Percentiles rank a stretch among this genome's conserved stretches.
Evolutionary conservation across 2,797 vertebrate genomes (phyloP).

Genomic region (Melanitta fusca): DNA sequence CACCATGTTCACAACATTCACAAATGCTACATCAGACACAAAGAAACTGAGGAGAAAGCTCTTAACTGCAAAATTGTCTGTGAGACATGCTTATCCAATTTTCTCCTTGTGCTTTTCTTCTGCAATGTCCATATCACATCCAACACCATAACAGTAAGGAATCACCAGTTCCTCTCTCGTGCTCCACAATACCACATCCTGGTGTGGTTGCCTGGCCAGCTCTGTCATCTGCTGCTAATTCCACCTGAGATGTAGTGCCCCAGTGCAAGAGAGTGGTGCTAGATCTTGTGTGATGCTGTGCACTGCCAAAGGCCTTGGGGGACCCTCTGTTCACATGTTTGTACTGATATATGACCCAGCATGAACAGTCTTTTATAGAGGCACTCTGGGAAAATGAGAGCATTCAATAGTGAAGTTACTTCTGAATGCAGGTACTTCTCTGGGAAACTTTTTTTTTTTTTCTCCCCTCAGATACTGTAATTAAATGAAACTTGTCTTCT

Average conservation of each 20-base stretch:
- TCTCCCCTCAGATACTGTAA: not conserved
- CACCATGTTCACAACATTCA: not conserved
- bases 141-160: not conserved
- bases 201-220: not conserved
- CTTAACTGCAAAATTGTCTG: not conserved
- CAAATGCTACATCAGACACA: not conserved
- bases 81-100: not conserved
- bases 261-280: not conserved
- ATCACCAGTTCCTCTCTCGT: not conserved
- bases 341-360: accelerated
- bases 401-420: not conserved
- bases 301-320: not conserved
- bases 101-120: not conserved
- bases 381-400: not conserved
- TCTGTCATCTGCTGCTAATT: not conserved
- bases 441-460: not conserved
- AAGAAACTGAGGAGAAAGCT: not conserved
- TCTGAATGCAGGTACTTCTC: not conserved
- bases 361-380: accelerated
- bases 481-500: not conserved
- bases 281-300: not conserved
- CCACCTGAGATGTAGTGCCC: not conserved
- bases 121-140: accelerated
- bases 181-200: not conserved
- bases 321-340: not conserved